Evolutionary conservation across 2,888 invertebrate species (phyloP).

Genomic region (Neoaliturus tenellus): DNA sequence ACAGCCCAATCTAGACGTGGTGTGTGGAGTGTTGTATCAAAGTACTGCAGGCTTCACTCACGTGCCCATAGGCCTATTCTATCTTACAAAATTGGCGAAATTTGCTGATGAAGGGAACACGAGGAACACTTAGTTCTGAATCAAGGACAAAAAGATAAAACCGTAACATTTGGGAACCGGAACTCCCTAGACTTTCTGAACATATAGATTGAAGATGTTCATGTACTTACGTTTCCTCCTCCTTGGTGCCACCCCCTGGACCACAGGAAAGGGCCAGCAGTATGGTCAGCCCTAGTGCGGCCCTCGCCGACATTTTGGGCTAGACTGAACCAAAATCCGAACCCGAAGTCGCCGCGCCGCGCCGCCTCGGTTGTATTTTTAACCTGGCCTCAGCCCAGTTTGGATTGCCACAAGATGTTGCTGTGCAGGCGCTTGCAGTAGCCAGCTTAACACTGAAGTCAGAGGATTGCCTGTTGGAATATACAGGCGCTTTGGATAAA

Average conservation of each 20-base stretch:
- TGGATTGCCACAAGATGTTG: background rate
- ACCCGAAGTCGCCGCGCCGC: background rate
- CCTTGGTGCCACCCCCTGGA: constrained; percentile 16
- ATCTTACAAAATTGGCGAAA: too few relatives aligned
- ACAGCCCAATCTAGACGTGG: too few relatives aligned
- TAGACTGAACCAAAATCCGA: constrained; percentile 15
- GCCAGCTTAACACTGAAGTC: background rate
- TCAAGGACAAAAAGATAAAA: too few relatives aligned
- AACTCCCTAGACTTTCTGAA: too few relatives aligned
- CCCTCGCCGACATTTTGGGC: constrained; percentile 18
- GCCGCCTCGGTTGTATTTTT: constrained; percentile 28
- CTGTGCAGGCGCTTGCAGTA: background rate
- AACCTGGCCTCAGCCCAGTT: constrained; percentile 12
- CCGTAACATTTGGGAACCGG: too few relatives aligned
- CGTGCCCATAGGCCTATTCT: too few relatives aligned
- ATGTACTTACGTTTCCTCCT: constrained; percentile 55
- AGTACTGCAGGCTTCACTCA: too few relatives aligned
- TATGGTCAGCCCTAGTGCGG: background rate
- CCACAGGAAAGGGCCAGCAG: background rate
- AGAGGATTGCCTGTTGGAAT: background rate
- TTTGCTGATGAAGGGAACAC: too few relatives aligned
- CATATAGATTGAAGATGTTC: too few relatives aligned
- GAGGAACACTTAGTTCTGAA: too few relatives aligned
- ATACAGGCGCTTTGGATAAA: background rate
- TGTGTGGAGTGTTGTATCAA: too few relatives aligned